Evolutionary conservation across 2,797 vertebrate species (phyloP), one percentile per base, ranked within the genome.

Genomic region (Rhinogobio ventralis): DNA sequence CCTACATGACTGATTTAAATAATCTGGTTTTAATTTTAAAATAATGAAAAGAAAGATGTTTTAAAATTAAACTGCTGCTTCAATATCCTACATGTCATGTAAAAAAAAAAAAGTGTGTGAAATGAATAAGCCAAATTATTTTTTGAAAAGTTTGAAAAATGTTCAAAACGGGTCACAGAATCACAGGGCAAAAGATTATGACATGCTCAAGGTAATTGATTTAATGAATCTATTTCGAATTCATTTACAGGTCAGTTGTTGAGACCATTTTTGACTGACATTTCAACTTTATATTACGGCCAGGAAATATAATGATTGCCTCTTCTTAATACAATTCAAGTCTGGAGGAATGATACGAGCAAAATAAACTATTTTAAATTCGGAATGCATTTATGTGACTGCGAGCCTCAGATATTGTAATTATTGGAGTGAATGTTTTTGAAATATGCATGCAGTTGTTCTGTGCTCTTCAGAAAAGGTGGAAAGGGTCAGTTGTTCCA

Each of bases 151-250:
- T 64, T 45, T 33, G 19, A 66, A 28, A 66, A 30, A 7, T 49
- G 60, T 79, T 79, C 60, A 49, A 8, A 79, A 79, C 45, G 36
- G 66, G 57, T 73, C 28, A 62, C 51, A 60, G 80, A 14, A 39
- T 46, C 55, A 60, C 36, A 45, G 53, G 11, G 53, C 67, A 71
- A 62, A 17, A 60, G 93, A 94, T 93, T 92, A 94, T 95, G 94
- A 94, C 93, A 94, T 94, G 94, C 92, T 94, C 93, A 92, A 91
- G 94, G 93, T 95, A 95, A 95, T 95, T 95, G 95, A 94, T 94
- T 95, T 95, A 94, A 95, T 94, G 93, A 95, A 93, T 93, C 94
- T 94, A 95, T 93, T 94, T 95, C 93, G 94, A 94, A 94, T 90
- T 91, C 88, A 91, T 90, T 91, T 92, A 93, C 92, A 94, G 93